Evolutionary conservation across 2,797 vertebrate species (phyloP).

Genomic region (Merluccius polli): DNA sequence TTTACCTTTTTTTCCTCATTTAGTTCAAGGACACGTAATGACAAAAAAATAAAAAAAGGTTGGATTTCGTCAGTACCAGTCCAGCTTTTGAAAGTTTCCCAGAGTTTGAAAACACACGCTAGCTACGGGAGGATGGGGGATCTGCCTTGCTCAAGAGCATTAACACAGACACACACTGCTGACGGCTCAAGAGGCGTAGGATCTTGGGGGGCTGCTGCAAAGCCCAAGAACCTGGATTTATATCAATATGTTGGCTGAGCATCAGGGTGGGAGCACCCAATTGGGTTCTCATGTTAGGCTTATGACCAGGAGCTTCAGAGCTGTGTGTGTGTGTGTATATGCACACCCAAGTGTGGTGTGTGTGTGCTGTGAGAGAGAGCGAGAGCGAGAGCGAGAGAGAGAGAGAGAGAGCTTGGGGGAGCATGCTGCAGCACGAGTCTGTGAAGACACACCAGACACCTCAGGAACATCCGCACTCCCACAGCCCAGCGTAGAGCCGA

Average conservation of each 20-base stretch:
- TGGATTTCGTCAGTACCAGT: background rate
- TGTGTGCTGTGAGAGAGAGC: background rate
- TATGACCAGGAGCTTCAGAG: too few species aligned
- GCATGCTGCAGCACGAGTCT: background rate
- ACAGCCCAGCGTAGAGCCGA: background rate
- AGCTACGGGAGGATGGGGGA: too few species aligned
- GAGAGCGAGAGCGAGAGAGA: background rate
- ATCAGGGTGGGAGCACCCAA: too few species aligned
- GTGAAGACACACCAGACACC: background rate
- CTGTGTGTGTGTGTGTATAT: background rate
- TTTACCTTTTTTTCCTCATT: background rate
- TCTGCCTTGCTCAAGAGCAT: too few species aligned
- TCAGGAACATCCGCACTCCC: background rate
- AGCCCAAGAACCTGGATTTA: too few species aligned
- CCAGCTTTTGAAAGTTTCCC: background rate
- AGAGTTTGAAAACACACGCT: too few species aligned
- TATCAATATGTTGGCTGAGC: too few species aligned
- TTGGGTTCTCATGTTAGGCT: background rate
- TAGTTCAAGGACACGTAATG: background rate
- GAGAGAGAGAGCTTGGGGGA: background rate
- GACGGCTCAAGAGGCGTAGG: too few species aligned
- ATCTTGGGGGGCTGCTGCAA: too few species aligned
- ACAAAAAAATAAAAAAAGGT: background rate
- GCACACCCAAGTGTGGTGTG: background rate
- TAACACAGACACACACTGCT: too few species aligned